Conservation (phyloP, 2,113 vertebrate genomes). For the Phocoena phocoena region DNA sequence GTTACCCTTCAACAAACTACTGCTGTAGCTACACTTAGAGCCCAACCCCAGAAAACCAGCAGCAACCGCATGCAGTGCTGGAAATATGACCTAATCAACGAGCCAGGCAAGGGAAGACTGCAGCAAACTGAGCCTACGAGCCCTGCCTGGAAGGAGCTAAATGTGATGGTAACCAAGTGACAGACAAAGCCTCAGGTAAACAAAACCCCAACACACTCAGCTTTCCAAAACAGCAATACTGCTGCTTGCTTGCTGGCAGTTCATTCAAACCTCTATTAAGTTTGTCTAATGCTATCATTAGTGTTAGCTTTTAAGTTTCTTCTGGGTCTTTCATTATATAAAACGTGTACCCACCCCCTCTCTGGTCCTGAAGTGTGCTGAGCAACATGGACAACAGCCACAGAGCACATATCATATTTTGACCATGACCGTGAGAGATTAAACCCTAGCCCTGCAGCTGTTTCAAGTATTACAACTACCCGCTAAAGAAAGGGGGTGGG, state of each 20-base stretch:
- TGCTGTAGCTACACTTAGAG: neutral
- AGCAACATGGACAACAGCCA: neutral
- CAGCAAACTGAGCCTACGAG: neutral
- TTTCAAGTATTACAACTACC: neutral
- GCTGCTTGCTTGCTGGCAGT: neutral
- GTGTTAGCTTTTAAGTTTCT: neutral
- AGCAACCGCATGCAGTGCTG: neutral
- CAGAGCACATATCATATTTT: neutral
- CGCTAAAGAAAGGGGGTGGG: neutral
- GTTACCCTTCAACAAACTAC: neutral
- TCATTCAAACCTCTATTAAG: neutral
- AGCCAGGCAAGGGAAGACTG: neutral
- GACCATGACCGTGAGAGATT: neutral
- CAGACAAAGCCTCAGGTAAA: neutral
- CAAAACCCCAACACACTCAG: neutral
- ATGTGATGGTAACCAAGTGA: neutral
- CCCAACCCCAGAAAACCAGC: neutral
- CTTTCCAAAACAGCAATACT: neutral
- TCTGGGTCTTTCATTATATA: neutral
- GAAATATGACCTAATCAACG: neutral
- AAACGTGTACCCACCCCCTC: neutral
- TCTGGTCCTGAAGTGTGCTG: neutral
- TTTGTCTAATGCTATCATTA: neutral
- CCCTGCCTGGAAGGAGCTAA: neutral
- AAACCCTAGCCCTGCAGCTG: neutral